phyloP scores from a whole-genome alignment of 2,888 invertebrate species.

The Drosophila tanythrix region DNA sequence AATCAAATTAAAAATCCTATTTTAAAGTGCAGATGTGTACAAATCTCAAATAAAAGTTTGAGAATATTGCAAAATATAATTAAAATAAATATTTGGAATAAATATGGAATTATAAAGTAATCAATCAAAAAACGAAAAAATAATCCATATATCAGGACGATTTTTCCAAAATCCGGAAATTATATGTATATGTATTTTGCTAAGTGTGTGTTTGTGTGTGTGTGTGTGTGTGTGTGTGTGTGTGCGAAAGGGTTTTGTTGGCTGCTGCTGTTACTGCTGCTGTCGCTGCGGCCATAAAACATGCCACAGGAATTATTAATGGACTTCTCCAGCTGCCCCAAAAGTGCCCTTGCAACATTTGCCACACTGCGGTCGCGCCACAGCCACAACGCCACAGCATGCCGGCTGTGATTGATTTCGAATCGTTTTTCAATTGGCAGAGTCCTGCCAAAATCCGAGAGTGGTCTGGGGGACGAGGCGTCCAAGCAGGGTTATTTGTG shows the following conservation, averaged over 20 bases:
- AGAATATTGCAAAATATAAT: background rate
- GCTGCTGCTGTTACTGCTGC: constrained; percentile 29
- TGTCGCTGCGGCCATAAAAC: constrained; percentile 63
- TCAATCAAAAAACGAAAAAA: background rate
- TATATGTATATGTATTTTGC: background rate
- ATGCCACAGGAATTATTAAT: constrained; percentile 80
- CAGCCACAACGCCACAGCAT: constrained; percentile 16
- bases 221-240: constrained; percentile 10
- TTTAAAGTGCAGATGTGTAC: background rate
- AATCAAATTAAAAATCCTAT: background rate
- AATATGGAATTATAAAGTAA: background rate
- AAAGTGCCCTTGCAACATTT: constrained; percentile 15
- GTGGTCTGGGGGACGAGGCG: constrained; percentile 7
- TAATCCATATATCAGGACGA: background rate
- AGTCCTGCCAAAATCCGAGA: constrained; percentile 14
- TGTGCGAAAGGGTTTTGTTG: constrained; percentile 48
- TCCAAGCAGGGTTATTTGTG: constrained; percentile 73
- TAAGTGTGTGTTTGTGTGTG: background rate
- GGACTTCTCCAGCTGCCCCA: constrained; percentile 60
- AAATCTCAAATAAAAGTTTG: background rate
- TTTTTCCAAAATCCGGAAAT: background rate
- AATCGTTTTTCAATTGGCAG: constrained; percentile 80
- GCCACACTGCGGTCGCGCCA: constrained; percentile 48
- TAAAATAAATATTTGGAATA: background rate
- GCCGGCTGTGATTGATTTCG: constrained; percentile 77